These are phyloP conservation scores for Clarias magur DNA, from an alignment of 2,113 vertebrate species.

Conservation along the genomic window DNA sequence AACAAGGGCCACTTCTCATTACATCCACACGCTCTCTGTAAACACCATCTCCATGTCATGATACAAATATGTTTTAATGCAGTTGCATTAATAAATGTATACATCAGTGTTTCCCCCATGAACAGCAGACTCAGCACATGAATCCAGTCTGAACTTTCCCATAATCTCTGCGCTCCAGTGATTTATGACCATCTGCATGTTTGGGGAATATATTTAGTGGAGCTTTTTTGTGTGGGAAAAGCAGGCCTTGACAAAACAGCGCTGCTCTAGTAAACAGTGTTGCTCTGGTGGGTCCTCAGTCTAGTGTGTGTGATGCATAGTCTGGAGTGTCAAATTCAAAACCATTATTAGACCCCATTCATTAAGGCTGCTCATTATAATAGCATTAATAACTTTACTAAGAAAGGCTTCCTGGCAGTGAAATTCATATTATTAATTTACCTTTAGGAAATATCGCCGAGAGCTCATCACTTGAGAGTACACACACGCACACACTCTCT, in stretches of 20 bases:
- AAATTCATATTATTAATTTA: neutral
- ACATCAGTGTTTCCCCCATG: neutral
- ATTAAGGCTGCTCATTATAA: neutral
- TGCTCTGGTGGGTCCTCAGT: neutral
- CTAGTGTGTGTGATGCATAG: neutral
- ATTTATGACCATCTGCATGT: neutral
- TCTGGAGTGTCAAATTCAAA: neutral
- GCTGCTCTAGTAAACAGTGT: neutral
- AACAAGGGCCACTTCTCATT: neutral
- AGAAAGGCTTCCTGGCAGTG: neutral
- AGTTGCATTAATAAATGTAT: too few relatives aligned
- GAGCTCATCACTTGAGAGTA: conserved; percentile 3
- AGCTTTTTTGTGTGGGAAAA: neutral
- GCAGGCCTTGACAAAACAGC: neutral
- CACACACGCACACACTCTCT: conserved; percentile 1
- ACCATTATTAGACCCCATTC: neutral
- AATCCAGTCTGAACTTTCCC: neutral
- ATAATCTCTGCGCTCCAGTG: neutral
- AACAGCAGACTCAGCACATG: neutral
- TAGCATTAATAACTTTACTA: neutral
- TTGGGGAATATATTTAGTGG: neutral
- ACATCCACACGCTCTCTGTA: neutral
- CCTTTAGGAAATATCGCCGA: neutral
- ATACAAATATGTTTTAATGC: neutral
- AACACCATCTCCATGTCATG: neutral